Conservation (phyloP, 2,797 vertebrate species). For the Hemibagrus guttatus region DNA sequence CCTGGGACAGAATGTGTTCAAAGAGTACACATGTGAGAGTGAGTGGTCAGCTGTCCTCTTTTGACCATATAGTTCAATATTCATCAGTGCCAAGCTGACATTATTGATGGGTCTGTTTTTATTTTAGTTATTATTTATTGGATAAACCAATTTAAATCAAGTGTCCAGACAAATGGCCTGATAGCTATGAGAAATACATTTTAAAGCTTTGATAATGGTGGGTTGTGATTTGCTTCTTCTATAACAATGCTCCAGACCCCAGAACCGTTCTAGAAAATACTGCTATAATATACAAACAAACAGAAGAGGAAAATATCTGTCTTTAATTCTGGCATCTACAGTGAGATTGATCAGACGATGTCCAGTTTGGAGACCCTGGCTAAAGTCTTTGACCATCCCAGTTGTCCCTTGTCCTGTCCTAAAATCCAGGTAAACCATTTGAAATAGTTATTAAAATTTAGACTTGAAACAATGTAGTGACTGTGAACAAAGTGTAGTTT, state of each 20-base stretch:
- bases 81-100: not conserved
- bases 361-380: constrained; percentile 81
- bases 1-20: not conserved
- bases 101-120: too few species aligned
- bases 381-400: constrained; percentile 80
- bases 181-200: not conserved
- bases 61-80: not conserved
- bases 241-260: not conserved
- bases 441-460: not conserved
- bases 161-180: not conserved
- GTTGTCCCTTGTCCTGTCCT: constrained; percentile 63
- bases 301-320: not conserved
- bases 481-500: not conserved
- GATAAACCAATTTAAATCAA: not conserved
- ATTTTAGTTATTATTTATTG: not conserved
- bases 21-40: not conserved
- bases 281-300: not conserved
- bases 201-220: not conserved
- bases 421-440: constrained; percentile 72
- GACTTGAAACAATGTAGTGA: not conserved
- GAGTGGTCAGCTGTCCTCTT: not conserved
- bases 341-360: constrained; percentile 81
- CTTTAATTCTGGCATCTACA: constrained; percentile 56
- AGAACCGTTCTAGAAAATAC: not conserved
- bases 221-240: not conserved